Base-by-base conservation (phyloP, 2,113 vertebrate genomes). In the Malaclemys terrapin region DNA sequence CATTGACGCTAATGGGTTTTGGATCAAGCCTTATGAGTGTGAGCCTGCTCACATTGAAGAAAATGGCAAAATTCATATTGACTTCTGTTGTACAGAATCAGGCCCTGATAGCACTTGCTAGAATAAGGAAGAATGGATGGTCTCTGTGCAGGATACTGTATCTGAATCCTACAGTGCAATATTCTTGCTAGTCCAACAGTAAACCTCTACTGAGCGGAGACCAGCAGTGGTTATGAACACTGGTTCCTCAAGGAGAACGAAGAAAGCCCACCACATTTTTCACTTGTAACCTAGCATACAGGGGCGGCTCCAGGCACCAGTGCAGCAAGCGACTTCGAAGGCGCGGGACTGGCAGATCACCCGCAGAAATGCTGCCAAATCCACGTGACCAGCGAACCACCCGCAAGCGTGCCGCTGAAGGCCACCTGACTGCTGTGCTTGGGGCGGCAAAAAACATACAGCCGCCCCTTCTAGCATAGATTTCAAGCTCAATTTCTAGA, bases 1-100 rank as follows among this genome's bases (percentile, higher is more conserved):
- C 11, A 0, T 25, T 81, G 56, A 1, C 0, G 14, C 35, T 4
- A 1, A 38, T 45, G 10, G 38, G 1, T 12, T 5, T 12, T 14
- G 1, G 42, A 75, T 50, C n/a, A 7, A 27, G 72, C 17, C 38
- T 38, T 45, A 25, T 12, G 38, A 42, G 19, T 5, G 38, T n/a
- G 31, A 20, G 19, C 9, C n/a, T 19, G 65, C 14, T 47, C 38
- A 24, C 20, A 22, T 42, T 72, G 69, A 42, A 19, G 11, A 69
- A 69, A 69, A n/a, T n/a, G 59, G 12, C 12, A 52, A 72, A 82
- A 6, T 0, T 72, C 31, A 6, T 24, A 11, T 22, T 31, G 38
- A 13, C 6, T 1, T 45, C 76, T 20, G 54, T 17, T 50, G 11
- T 24, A 54, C 62, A 27, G 80, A 81, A 54, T 38, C 35, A 29